A percentile compares a stretch with the other conserved stretches of the same genome.
Conservation (phyloP, 1,140 invertebrate genomes). For the Bombus pascuorum region DNA sequence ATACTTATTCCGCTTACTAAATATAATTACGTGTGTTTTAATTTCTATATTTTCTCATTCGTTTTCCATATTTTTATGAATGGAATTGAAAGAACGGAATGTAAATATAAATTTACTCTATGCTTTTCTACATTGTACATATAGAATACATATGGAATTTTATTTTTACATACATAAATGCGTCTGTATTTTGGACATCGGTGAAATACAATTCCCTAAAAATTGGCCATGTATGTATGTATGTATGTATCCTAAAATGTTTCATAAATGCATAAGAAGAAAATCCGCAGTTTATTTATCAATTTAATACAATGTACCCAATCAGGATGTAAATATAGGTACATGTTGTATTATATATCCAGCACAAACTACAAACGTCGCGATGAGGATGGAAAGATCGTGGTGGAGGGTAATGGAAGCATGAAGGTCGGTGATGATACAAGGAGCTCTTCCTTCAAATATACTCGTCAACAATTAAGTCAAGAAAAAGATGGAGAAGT, state of each 20-base stretch:
- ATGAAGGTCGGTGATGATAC: slow-evolving; percentile 86
- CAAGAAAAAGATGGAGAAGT: slow-evolving; percentile 84
- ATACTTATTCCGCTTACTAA: too few relatives aligned
- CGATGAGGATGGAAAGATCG: slow-evolving; percentile 87
- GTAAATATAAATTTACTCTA: too few relatives aligned
- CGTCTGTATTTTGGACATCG: too few relatives aligned
- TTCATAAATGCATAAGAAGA: neutral
- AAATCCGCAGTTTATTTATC: neutral
- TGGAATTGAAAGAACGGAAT: too few relatives aligned
- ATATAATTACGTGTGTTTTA: too few relatives aligned
- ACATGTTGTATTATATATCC: slow-evolving; percentile 60
- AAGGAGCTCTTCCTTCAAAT: slow-evolving; percentile 88
- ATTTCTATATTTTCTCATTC: too few relatives aligned
- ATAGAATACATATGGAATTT: too few relatives aligned
- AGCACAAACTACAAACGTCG: slow-evolving; percentile 87
- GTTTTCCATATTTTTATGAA: too few relatives aligned
- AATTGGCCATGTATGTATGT: too few relatives aligned
- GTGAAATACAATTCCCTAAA: too few relatives aligned
- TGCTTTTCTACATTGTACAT: too few relatives aligned
- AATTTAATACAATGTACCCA: neutral
- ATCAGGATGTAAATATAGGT: neutral
- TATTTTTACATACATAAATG: too few relatives aligned
- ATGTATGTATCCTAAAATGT: neutral
- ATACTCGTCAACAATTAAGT: slow-evolving; percentile 85
- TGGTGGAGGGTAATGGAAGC: slow-evolving; percentile 87